Percentiles rank a stretch among this genome's conserved stretches.
phyloP scores from a whole-genome alignment of 1,140 invertebrate genomes.

The Drosophila lini region DNA sequence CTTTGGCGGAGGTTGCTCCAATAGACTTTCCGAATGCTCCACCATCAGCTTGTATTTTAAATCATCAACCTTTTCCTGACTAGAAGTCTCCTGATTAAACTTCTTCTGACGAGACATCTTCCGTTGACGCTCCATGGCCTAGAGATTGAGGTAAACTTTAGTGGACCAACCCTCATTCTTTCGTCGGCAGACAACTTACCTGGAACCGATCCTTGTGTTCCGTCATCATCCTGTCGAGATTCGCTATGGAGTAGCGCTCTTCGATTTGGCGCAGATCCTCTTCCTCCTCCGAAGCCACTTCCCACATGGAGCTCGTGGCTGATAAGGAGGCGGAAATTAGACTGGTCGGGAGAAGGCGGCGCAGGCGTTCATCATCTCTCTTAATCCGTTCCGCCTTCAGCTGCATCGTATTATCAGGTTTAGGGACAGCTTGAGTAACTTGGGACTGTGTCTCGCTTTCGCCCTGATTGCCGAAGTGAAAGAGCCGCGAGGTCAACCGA shows the following conservation, averaged over 20 bases:
- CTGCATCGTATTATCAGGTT: neutral
- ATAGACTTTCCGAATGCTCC: no score
- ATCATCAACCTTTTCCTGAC: neutral
- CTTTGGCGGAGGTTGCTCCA: neutral
- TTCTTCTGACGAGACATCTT: neutral
- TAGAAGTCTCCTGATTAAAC: neutral
- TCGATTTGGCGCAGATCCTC: slow-evolving; percentile 9
- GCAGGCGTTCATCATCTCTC: neutral
- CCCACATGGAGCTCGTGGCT: neutral
- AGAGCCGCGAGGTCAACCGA: neutral
- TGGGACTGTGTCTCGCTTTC: neutral
- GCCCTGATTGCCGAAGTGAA: neutral
- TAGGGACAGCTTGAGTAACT: no score
- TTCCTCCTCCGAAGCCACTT: neutral
- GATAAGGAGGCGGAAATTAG: neutral
- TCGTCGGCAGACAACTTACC: neutral
- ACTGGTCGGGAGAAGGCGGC: neutral
- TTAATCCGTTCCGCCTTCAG: neutral
- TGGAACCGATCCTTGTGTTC: neutral
- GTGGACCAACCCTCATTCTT: accelerated
- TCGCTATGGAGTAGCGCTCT: slow-evolving; percentile 4
- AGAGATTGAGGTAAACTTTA: no score
- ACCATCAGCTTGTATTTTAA: neutral
- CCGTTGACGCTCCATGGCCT: neutral
- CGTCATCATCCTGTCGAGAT: neutral